Conservation (phyloP, 2,888 invertebrate genomes). For the Hyposoter didymator region DNA sequence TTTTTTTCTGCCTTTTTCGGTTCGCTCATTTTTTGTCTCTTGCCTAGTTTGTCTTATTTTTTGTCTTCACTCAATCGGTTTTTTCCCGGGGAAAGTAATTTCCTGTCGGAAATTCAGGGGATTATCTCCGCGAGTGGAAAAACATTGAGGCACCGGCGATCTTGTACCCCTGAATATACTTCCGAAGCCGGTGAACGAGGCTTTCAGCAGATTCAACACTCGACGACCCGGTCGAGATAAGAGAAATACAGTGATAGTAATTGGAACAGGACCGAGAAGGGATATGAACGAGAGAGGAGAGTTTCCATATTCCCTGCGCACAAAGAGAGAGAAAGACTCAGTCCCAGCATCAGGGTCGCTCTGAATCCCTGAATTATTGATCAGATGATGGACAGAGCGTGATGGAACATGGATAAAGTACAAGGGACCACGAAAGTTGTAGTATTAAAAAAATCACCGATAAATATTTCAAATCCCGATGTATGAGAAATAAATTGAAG, state of each 20-base stretch:
- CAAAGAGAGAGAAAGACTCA: constrained; percentile 20
- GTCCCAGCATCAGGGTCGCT: background rate
- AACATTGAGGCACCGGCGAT: constrained; percentile 76
- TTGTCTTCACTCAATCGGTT: constrained; percentile 50
- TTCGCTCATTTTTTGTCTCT: constrained; percentile 4
- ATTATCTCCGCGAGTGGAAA: constrained; percentile 78
- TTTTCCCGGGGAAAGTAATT: constrained; percentile 80
- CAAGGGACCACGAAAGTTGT: background rate
- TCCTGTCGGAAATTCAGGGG: constrained; percentile 80
- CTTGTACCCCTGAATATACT: constrained; percentile 38
- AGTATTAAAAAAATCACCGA: background rate
- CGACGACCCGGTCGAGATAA: background rate
- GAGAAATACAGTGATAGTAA: constrained; percentile 2
- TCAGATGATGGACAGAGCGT: constrained; percentile 30
- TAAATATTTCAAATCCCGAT: background rate
- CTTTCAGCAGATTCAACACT: constrained; percentile 53
- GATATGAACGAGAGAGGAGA: constrained; percentile 23
- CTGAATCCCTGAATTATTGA: constrained; percentile 54
- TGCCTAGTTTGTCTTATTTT: constrained; percentile 13
- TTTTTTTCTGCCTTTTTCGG: background rate
- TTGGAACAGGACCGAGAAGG: constrained; percentile 6
- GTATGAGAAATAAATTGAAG: background rate
- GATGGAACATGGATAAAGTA: constrained; percentile 6
- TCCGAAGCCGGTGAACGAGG: constrained; percentile 12
- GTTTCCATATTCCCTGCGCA: constrained; percentile 60